Conservation (phyloP, 1,140 invertebrate species). For the Drosophila elegans region DNA sequence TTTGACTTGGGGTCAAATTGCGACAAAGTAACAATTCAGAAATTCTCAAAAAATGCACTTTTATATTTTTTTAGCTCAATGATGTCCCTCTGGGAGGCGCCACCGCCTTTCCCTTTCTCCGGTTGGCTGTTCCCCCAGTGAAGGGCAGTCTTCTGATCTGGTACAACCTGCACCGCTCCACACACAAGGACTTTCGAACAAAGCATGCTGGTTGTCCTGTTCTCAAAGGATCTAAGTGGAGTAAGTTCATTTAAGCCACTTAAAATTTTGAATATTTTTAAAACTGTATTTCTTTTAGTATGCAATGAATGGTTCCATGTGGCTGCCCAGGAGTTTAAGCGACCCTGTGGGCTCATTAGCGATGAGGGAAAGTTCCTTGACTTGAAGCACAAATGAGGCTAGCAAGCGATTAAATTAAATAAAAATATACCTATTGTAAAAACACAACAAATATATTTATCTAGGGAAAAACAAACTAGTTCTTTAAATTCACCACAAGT, state of each 20-base stretch:
- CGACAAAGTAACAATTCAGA: too few relatives aligned
- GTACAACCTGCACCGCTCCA: conserved; percentile 96
- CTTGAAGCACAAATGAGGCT: conserved; percentile 12
- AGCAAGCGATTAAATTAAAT: background rate
- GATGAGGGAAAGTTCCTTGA: conserved; percentile 27
- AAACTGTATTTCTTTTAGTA: conserved; percentile 87
- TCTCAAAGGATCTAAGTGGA: conserved; percentile 98
- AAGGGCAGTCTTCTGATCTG: conserved; percentile 97
- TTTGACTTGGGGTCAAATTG: too few relatives aligned
- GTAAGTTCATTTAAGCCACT: conserved; percentile 64
- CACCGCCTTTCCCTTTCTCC: conserved; percentile 96
- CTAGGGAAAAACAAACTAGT: too few relatives aligned
- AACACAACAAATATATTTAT: background rate
- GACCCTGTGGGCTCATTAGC: conserved; percentile 88
- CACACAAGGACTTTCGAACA: conserved; percentile 95
- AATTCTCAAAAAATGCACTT: too few relatives aligned
- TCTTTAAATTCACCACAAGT: background rate
- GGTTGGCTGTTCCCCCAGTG: conserved; percentile 93
- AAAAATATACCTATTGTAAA: background rate
- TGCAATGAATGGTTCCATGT: conserved; percentile 98
- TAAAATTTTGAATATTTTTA: conserved; percentile 88
- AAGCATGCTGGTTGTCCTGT: conserved; percentile 99
- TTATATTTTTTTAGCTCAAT: conserved; percentile 89
- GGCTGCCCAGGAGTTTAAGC: conserved; percentile 92
- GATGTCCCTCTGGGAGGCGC: conserved; percentile 98